Evolutionary conservation across 2,797 vertebrate species (phyloP), one percentile per base, ranked within the genome.

Genomic region (Aplochiton taeniatus): DNA sequence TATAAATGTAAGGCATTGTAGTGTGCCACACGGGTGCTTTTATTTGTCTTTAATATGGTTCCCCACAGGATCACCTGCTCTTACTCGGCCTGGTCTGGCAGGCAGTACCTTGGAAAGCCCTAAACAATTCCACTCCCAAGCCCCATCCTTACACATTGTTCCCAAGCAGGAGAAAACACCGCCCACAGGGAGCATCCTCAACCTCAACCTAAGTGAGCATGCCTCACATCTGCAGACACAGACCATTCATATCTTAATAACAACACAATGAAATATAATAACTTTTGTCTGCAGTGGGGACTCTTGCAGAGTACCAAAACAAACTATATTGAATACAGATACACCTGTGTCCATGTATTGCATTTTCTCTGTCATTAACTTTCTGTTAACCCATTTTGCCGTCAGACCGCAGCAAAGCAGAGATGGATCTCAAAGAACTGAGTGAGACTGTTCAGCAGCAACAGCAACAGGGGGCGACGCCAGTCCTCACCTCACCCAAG

Each of bases 361-460:
- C 10, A 49, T 9, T 58, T 46, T 63, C 0, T 41, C 11, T 63
- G 58, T 16, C 63, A 1, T 54, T 14, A 9, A 58, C 31, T 17
- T 49, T 7, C 19, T 60, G 9, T 8, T 46, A 13, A 66, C 58
- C 13, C 3, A 6, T 56, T 66, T 1, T 61, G 52, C 10, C 63
- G 77, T 61, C 74, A 98, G 97, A 99, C 80, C 95, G 97, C 0
- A 98, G 96, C 86, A 99, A 99, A 79, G 97, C 97, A 0, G 97
- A 99, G 86, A 99, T 99, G 97, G 97, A 98, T 72, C 81, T 99
- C 58, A 97, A 97, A 76, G 96, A 98, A 83, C 85, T 99, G 47
- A 99, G 97, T 8, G 97, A 99, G 87, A 95, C 95, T 0, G 96
- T 99, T 9, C 96, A 96, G 83, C 96, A 97, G 88, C 95, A 89